phyloP scores from a whole-genome alignment of 2,113 vertebrate species.

The Motacilla alba region DNA sequence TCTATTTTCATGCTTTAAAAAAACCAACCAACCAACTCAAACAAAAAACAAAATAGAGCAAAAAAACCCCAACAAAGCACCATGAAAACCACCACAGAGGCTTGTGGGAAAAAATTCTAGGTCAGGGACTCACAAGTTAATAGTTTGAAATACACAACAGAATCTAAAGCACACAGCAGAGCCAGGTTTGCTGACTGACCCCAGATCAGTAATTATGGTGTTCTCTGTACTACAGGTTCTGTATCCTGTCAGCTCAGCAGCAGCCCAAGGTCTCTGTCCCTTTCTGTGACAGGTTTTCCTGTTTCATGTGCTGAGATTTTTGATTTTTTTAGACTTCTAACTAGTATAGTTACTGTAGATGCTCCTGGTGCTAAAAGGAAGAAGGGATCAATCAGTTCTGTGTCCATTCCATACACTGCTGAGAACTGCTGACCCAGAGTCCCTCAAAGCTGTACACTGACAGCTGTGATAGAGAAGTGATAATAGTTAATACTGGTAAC shows the following conservation, averaged over 20 bases:
- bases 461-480: background rate
- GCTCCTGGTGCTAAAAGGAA: background rate
- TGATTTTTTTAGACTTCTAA: background rate
- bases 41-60: background rate
- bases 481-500: background rate
- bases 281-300: background rate
- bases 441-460: background rate
- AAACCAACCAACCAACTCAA: background rate
- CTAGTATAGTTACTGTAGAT: background rate
- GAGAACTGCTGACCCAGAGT: background rate
- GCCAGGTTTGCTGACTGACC: background rate
- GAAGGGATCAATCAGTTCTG: background rate
- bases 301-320: background rate
- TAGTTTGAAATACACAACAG: background rate
- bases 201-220: background rate
- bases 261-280: background rate
- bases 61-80: fast-evolving
- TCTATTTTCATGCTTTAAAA: background rate
- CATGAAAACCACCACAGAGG: background rate
- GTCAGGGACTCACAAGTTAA: background rate
- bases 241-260: background rate
- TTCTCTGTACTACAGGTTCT: background rate
- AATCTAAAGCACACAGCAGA: background rate
- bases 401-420: background rate
- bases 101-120: background rate